phyloP scores from a whole-genome alignment of 2,888 invertebrate species.

The Ochropleura plecta region DNA sequence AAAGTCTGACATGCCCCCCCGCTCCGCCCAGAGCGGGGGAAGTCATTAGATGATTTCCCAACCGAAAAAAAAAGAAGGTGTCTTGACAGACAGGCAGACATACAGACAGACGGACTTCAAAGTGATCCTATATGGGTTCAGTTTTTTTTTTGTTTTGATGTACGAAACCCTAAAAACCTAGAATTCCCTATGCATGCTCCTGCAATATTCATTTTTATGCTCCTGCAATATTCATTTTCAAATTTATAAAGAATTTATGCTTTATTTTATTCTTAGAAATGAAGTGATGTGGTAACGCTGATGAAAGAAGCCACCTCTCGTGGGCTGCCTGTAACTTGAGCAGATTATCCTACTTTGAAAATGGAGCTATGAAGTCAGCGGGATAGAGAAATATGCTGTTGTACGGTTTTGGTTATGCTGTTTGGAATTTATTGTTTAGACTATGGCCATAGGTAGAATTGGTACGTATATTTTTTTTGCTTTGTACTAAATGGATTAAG shows the following conservation, averaged over 20 bases:
- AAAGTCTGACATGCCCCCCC: too few species aligned
- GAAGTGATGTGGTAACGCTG: slow-evolving; percentile 53
- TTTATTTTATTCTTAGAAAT: slow-evolving; percentile 52
- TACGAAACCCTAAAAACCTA: background rate
- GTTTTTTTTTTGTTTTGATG: too few species aligned
- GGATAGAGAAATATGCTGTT: background rate
- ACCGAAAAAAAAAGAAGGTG: too few species aligned
- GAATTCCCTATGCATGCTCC: slow-evolving; percentile 11
- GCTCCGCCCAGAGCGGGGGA: too few species aligned
- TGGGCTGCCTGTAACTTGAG: slow-evolving; percentile 49
- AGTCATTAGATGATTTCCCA: too few species aligned
- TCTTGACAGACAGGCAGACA: too few species aligned
- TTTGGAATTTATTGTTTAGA: background rate
- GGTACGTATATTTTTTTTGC: background rate
- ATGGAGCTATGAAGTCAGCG: slow-evolving; percentile 43
- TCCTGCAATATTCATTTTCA: slow-evolving; percentile 39
- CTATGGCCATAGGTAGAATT: too few species aligned
- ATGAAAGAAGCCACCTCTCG: slow-evolving; percentile 62
- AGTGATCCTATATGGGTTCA: too few species aligned
- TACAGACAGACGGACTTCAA: too few species aligned
- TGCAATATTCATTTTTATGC: slow-evolving; percentile 34
- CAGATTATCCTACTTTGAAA: slow-evolving; percentile 56
- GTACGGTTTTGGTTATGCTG: background rate
- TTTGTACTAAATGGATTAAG: too few species aligned
- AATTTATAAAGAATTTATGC: slow-evolving; percentile 32